Base-by-base conservation (phyloP, 2,888 invertebrate genomes). In the Hylaea fasciaria region DNA sequence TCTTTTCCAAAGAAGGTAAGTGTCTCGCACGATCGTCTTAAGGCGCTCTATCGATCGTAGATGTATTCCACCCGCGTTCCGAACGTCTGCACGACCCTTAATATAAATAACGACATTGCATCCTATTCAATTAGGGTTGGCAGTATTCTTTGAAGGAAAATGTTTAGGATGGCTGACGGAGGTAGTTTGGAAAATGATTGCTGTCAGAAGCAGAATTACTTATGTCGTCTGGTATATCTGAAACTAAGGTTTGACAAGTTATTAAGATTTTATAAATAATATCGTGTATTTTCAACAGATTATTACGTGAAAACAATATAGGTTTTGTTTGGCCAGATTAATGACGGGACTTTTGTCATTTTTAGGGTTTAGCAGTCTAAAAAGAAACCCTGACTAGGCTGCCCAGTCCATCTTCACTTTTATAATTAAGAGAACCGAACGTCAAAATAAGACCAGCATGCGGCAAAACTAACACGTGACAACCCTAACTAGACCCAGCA, bases 61-160 rank as follows among this genome's bases (percentile, higher is more conserved):
- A 64, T 58, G 59, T 65, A 70, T 70, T 69, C 70, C 32, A 29
- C 40, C 40, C 67, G 55, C 66, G 70, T 67, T 45, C 49, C 14
- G 43, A 57, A 32, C 62, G 60, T 51, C 61, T 28, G 63, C 67
- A 62, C 67, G 70, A 57, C 69, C 67, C 61, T 66, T 66, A 67
- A 65, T 57, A 64, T 67, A 70, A 69, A 69, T 70, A 69, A 69
- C 63, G 59, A 63, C 66, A 67, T 70, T 70, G 65, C 70, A 69
- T 61, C 54, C 61, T 59, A 67, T 69, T 61, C 56, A 66, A 69
- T 67, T 69, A 69, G 65, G 66, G 66, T 56, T 67, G 62, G 35
- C 62, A 29, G 39, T 49, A 40, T 32, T 57, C 47, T 37, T 10
- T 40, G 28, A 45, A 53, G 55, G 56, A 58, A 57, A 64, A 60